Evolutionary conservation across 2,113 vertebrate genomes (phyloP).

Genomic region (Vicugna pacos): DNA sequence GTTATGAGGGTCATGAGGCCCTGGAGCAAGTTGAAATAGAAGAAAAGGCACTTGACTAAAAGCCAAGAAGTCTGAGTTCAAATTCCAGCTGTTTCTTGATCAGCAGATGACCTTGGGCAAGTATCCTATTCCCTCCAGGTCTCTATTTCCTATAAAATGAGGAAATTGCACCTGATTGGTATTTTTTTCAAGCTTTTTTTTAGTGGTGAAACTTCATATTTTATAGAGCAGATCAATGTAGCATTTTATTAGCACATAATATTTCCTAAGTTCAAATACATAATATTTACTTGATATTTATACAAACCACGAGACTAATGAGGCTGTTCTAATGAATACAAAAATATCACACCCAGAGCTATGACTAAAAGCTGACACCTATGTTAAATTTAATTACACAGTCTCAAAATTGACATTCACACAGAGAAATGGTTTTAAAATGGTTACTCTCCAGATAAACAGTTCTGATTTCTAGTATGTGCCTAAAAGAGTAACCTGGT

Average conservation of each 20-base stretch:
- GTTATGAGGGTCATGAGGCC: slow-evolving; percentile 38
- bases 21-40: slow-evolving; percentile 66
- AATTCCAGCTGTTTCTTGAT: slow-evolving; percentile 47
- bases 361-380: background rate
- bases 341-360: slow-evolving; percentile 16
- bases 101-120: background rate
- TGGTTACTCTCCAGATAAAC: background rate
- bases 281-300: slow-evolving; percentile 31
- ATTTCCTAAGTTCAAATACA: background rate
- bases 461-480: background rate
- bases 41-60: background rate
- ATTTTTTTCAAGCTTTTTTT: slow-evolving; percentile 3
- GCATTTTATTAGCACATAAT: background rate
- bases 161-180: background rate
- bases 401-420: slow-evolving; percentile 2
- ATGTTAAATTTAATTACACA: background rate
- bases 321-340: background rate
- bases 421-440: slow-evolving; percentile 7
- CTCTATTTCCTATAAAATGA: slow-evolving; percentile 36
- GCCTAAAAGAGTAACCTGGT: background rate
- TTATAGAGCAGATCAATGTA: slow-evolving; percentile 36
- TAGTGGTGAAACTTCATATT: background rate
- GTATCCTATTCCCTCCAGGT: background rate
- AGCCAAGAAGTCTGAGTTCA: slow-evolving; percentile 51
- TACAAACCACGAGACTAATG: background rate